These are phyloP conservation scores for Oxyruncus cristatus DNA, from an alignment of 2,113 vertebrate species.

Conservation along the genomic window DNA sequence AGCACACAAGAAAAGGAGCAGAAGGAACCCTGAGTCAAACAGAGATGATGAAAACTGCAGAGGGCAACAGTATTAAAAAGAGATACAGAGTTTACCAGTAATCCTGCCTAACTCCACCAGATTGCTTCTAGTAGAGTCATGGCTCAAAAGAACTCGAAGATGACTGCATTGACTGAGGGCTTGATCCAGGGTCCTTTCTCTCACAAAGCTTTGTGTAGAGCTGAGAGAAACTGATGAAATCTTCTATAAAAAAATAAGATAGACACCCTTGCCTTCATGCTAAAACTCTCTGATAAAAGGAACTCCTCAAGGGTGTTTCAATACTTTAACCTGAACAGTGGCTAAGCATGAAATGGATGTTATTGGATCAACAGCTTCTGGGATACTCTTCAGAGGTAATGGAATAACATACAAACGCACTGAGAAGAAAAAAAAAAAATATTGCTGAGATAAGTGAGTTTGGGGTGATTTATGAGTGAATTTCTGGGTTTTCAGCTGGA, in stretches of 20 bases:
- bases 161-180: neutral
- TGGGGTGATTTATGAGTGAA: constrained; percentile 1
- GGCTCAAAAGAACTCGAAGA: neutral
- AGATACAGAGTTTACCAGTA: neutral
- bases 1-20: neutral
- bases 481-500: neutral
- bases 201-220: neutral
- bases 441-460: neutral
- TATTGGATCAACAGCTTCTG: constrained; percentile 16
- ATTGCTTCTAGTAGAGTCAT: neutral
- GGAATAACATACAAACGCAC: neutral
- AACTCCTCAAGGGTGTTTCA: neutral
- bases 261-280: neutral
- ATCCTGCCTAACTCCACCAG: constrained; percentile 18
- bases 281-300: neutral
- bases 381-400: neutral
- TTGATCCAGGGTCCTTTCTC: neutral
- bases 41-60: neutral
- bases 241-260: neutral
- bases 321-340: neutral
- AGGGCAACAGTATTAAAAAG: neutral
- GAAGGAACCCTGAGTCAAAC: neutral
- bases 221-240: neutral
- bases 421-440: neutral
- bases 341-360: neutral